A percentile compares a stretch with the other conserved stretches of the same genome.
phyloP scores from a whole-genome alignment of 2,113 vertebrate genomes.

The Bubo scandiacus region DNA sequence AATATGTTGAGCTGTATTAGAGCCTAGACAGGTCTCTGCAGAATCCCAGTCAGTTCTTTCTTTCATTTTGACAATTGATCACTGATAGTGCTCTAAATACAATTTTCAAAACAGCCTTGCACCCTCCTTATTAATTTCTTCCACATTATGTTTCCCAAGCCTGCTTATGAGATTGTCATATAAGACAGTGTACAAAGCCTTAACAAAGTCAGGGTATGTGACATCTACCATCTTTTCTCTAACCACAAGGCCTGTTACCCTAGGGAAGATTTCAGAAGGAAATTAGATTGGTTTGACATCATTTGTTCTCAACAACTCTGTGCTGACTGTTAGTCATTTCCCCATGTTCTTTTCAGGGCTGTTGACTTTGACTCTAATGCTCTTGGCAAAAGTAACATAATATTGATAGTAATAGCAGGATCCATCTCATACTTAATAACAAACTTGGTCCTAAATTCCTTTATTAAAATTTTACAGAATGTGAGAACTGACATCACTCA shows the following conservation, averaged over 20 bases:
- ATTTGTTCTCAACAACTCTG: background rate
- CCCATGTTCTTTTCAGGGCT: background rate
- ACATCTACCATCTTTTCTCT: background rate
- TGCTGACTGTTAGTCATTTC: background rate
- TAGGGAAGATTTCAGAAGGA: background rate
- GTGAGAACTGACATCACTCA: background rate
- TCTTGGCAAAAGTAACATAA: background rate
- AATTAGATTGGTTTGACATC: background rate
- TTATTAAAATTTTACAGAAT: conserved; percentile 24
- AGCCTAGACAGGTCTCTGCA: background rate
- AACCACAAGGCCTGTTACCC: background rate
- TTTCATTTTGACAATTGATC: background rate
- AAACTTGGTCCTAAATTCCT: background rate
- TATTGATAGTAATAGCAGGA: background rate
- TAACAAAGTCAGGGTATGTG: background rate
- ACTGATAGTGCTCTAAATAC: background rate
- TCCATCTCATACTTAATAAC: background rate
- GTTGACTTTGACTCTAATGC: background rate
- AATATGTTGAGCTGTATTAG: background rate
- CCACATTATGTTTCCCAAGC: background rate
- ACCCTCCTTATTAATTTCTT: background rate
- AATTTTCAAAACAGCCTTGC: background rate
- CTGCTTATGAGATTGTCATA: background rate
- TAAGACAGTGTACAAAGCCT: background rate
- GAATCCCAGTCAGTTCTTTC: background rate